Conservation (phyloP, 1,140 invertebrate species). For the Pissodes strobi region DNA sequence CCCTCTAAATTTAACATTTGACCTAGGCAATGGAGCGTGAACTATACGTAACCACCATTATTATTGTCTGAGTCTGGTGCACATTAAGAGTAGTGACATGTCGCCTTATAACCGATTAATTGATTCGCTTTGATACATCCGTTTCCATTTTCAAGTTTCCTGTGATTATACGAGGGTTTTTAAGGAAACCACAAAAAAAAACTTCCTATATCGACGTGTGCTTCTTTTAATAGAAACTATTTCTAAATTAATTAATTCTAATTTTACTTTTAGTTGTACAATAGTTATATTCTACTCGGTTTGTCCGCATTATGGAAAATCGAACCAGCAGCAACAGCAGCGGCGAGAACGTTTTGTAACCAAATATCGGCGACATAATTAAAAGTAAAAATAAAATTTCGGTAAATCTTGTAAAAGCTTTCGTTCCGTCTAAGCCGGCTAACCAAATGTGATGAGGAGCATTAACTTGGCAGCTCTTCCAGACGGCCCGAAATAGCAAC, state of each 20-base stretch:
- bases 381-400: constrained; percentile 31
- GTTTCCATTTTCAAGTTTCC: neutral
- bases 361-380: constrained; percentile 29
- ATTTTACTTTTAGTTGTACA: too few species aligned
- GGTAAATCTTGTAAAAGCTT: constrained; percentile 30
- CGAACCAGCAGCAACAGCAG: too few species aligned
- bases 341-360: constrained; percentile 26
- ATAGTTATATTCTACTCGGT: too few species aligned
- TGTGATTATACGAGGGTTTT: too few species aligned
- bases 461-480: constrained; percentile 49
- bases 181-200: too few species aligned
- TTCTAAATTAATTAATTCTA: too few species aligned
- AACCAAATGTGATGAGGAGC: constrained; percentile 40
- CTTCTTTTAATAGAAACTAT: too few species aligned
- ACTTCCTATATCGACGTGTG: too few species aligned
- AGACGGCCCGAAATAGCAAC: constrained; percentile 53
- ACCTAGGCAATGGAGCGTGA: constrained; percentile 1
- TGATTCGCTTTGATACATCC: constrained; percentile 2
- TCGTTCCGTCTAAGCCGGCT: constrained; percentile 24
- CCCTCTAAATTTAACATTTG: too few species aligned
- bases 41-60: too few species aligned
- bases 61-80: constrained; percentile 10
- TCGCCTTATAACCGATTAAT: neutral
- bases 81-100: constrained; percentile 6
- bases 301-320: too few species aligned